Conservation (phyloP, 2,113 vertebrate genomes). For the Microtus pennsylvanicus region DNA sequence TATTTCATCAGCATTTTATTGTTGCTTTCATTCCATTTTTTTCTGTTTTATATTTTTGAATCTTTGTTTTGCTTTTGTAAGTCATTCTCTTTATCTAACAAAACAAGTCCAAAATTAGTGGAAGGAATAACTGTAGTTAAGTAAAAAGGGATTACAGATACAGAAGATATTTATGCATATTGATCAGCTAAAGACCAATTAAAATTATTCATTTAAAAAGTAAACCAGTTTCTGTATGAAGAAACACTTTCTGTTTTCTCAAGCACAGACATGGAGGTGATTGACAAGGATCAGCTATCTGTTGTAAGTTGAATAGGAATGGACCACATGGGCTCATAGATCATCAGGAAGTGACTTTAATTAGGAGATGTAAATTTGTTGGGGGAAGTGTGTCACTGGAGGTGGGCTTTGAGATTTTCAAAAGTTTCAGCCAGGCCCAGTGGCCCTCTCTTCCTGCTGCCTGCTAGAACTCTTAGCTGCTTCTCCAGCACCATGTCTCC, state of each 20-base stretch:
- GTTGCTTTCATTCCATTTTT: conserved; percentile 54
- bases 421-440: background rate
- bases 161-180: conserved; percentile 51
- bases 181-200: conserved; percentile 17
- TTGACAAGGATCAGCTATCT: conserved; percentile 51
- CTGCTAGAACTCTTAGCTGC: background rate
- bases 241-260: conserved; percentile 58
- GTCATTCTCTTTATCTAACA: conserved; percentile 58
- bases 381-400: background rate
- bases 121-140: conserved; percentile 29
- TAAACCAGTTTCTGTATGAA: conserved; percentile 49
- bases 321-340: background rate
- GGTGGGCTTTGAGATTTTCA: background rate
- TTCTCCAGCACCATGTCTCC: background rate
- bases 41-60: conserved; percentile 38
- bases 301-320: background rate
- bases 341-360: background rate
- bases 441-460: background rate
- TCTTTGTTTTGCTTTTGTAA: conserved; percentile 43
- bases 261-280: conserved; percentile 13
- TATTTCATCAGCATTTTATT: conserved; percentile 63
- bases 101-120: conserved; percentile 57
- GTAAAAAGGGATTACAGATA: conserved; percentile 29
- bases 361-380: background rate
- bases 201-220: conserved; percentile 62